These are phyloP conservation scores for Buceros bicornis DNA, from an alignment of 2,797 vertebrate species.

Conservation along the genomic window DNA sequence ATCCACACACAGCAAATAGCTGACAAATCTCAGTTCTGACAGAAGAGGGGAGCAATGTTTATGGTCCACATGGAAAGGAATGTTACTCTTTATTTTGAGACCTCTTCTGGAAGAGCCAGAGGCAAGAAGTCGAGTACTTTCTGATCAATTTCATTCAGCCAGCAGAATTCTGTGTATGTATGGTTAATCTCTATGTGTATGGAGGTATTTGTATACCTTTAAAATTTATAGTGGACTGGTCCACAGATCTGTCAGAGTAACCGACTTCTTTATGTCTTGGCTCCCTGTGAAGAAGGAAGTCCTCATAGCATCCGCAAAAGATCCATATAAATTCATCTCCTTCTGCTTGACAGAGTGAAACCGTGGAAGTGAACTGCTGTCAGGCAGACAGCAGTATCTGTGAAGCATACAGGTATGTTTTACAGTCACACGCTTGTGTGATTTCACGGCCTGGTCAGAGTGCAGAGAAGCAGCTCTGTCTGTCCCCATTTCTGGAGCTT, in stretches of 20 bases:
- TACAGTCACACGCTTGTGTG: neutral
- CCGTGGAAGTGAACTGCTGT: neutral
- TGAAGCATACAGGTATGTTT: neutral
- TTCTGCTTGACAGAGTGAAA: neutral
- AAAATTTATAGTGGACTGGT: neutral
- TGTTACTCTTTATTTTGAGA: accelerated
- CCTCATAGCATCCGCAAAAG: neutral
- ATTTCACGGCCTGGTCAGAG: neutral
- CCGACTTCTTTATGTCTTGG: neutral
- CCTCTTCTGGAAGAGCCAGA: neutral
- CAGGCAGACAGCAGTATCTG: neutral
- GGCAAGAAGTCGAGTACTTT: neutral
- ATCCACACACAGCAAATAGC: neutral
- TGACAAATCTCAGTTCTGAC: neutral
- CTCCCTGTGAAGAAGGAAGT: neutral
- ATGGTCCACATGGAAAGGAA: neutral
- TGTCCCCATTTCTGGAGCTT: neutral
- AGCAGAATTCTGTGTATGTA: neutral
- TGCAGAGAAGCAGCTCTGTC: neutral
- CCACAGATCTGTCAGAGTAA: neutral
- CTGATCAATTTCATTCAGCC: neutral
- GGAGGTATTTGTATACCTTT: neutral
- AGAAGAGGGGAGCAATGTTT: neutral
- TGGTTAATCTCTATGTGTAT: neutral
- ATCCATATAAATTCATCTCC: neutral